Base-by-base conservation (phyloP, 2,113 vertebrate species). In the Tapirus terrestris region DNA sequence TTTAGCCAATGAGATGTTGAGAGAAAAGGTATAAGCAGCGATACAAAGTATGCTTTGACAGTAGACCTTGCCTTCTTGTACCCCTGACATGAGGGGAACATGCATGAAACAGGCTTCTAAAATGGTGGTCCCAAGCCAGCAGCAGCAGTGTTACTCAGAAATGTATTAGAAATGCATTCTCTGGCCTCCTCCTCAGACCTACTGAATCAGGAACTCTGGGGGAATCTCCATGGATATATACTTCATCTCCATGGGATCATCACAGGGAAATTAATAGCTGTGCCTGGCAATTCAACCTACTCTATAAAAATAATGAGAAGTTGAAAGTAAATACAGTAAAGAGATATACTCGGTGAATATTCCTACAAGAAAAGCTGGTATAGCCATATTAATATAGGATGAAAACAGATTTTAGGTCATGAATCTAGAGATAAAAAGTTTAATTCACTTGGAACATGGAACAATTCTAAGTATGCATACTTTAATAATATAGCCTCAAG, bases 351-450 rank as follows among this genome's bases (percentile, higher is more conserved):
- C 33, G 6, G 6, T 14, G 23, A 63, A 48, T 21, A 89, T 29
- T 95, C 17, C 43, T 45, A 48, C 23, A 56, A 16, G 83, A 73
- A 53, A 39, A 27, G 11, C 17, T 56, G 10, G 4, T 7, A 2
- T 29, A 48, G 7, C 21, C 63, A 20, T n/a, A 91, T 89, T 73
- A 60, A 65, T 39, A 58, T n/a, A 63, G 51, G 45, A 27, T 16
- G 51, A 56, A 90, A 70, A 87, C 18, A 58, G 45, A 56, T 56
- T 60, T 79, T 48, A 95, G 51, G 6, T 70, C 39, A 87, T 56
- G 53, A 80, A 77, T 87, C 76, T 90, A 85, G 92, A 91, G 39
- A 67, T 18, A 43, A 67, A 79, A 65, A 60, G 18, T 89, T 89
- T 21, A 81, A 39, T 72, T 92, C 58, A 67, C 4, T 72, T 43